Evolutionary conservation across 2,113 vertebrate genomes (phyloP), one percentile per base, ranked within the genome.

Genomic region (Chloropsis cyanopogon): DNA sequence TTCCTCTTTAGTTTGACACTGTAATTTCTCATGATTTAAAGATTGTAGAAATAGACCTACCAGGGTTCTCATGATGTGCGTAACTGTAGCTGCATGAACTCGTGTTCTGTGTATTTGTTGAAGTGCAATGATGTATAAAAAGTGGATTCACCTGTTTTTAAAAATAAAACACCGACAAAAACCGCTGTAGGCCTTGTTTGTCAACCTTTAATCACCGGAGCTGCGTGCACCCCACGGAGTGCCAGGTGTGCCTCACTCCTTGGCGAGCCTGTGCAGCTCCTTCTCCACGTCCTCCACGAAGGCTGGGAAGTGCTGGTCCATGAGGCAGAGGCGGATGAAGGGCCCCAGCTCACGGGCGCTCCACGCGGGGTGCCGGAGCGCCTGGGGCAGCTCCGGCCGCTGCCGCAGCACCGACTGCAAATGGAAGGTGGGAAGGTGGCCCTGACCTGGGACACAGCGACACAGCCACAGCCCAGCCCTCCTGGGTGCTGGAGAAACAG

Each of bases 21-120:
- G 96, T 98, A 98, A 98, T 98, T 98, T 98, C 97, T 97, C 97
- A 96, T 97, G 98, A 97, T 98, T 97, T 97, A 95, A 97, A 88
- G 96, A 92, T 98, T 98, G 98, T 99, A 98, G 98, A 98, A 98
- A 97, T 94, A 98, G 98, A 98, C 98, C 97, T 98, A 96, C 96
- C 97, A 96, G 89, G 97, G 97, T 97, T 97, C 98, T 98, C 98
- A 98, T 96, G 97, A 96, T 92, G 98, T 98, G 98, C 97, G 95
- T 98, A 97, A 98, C 98, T 98, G 97, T 98, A 99, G 98, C 97
- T 99, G 99, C 99, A 99, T 99, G 99, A 98, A 98, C 97, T 98
- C 97, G 98, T 99, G 98, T 98, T 98, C 97, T 97, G 98, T 99
- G 98, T 99, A 98, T 98, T 96, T 98, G 98, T 98, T 98, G 98